These are phyloP conservation scores for Branchellion lobata DNA, from an alignment of 2,888 invertebrate genomes.

Conservation along the genomic window DNA sequence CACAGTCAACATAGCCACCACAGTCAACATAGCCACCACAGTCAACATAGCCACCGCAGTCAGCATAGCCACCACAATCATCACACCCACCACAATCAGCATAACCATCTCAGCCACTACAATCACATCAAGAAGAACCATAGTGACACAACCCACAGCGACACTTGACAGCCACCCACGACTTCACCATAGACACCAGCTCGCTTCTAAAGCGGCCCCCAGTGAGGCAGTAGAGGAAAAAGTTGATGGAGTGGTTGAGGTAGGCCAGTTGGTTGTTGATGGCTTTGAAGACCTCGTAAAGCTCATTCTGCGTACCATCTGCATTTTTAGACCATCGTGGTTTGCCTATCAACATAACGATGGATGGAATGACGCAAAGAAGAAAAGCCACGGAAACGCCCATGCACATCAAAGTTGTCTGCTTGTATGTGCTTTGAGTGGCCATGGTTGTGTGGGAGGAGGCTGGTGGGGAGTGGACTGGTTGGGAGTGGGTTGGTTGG, in stretches of 20 bases:
- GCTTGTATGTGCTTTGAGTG: slow-evolving; percentile 43
- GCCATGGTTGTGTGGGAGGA: not conserved
- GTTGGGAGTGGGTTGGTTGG: not conserved
- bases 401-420: slow-evolving; percentile 53
- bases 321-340: slow-evolving; percentile 49
- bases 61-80: not conserved
- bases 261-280: slow-evolving; percentile 51
- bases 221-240: slow-evolving; percentile 52
- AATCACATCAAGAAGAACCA: not conserved
- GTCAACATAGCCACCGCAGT: not conserved
- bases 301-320: slow-evolving; percentile 40
- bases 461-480: not conserved
- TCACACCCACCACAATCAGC: not conserved
- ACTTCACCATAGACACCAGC: slow-evolving; percentile 44
- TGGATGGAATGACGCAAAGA: slow-evolving; percentile 51
- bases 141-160: too few species aligned
- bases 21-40: not conserved
- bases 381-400: slow-evolving; percentile 51
- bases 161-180: too few species aligned
- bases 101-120: not conserved
- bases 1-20: not conserved
- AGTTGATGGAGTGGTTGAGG: slow-evolving; percentile 52
- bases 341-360: slow-evolving; percentile 52
- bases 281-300: slow-evolving; percentile 51
- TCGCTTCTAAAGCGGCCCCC: slow-evolving; percentile 50